Percentiles rank a stretch among this genome's conserved stretches.
Evolutionary conservation across 92 coral and sea anemone species (phyloP).

Genomic region (Epizoanthus fatuus): DNA sequence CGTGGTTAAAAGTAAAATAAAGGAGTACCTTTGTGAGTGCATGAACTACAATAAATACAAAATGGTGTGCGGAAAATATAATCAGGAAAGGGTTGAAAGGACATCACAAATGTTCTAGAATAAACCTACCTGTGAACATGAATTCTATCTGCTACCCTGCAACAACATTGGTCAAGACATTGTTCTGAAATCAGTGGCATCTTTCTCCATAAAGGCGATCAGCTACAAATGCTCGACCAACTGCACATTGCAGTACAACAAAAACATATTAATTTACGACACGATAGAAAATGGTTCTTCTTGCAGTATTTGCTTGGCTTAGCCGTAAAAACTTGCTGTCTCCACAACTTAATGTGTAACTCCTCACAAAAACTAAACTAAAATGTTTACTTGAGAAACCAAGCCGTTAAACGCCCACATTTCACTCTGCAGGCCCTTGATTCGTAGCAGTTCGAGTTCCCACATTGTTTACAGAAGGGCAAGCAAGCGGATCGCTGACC

Average conservation of each 20-base stretch:
- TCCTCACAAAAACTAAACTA: neutral
- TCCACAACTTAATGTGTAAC: neutral
- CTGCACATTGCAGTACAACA: neutral
- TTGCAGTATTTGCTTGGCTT: slow-evolving; percentile 6
- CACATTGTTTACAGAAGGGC: neutral
- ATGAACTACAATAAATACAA: no score
- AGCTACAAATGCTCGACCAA: neutral
- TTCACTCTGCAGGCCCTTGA: neutral
- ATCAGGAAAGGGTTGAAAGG: no score
- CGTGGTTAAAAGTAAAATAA: no score
- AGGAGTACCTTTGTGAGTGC: no score
- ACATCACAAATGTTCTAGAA: slow-evolving; percentile 1
- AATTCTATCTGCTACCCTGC: neutral
- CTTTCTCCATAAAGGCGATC: slow-evolving; percentile 3
- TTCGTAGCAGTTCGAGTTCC: neutral
- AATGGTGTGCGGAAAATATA: no score
- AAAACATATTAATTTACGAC: neutral
- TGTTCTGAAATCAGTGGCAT: neutral
- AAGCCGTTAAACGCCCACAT: neutral
- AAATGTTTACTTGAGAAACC: neutral
- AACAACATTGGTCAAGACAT: neutral
- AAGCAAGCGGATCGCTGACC: neutral
- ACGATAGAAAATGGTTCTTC: slow-evolving; percentile 14
- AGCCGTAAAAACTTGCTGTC: neutral
- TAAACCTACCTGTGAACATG: neutral